Conservation (phyloP, 2,113 vertebrate genomes). For the Melanerpes formicivorus region DNA sequence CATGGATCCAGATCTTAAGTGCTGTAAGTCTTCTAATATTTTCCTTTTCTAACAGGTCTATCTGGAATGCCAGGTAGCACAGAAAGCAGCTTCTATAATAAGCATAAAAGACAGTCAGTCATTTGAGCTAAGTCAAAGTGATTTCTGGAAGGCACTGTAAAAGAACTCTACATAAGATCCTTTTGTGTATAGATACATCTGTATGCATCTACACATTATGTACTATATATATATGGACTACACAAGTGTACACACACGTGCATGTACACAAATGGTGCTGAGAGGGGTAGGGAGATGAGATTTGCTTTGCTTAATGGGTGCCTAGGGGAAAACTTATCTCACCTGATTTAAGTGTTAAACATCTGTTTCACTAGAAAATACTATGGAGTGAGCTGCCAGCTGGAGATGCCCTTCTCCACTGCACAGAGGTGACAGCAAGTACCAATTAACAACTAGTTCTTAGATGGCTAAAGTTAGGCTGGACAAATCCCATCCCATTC, state of each 20-base stretch:
- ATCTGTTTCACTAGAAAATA: not conserved
- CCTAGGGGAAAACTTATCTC: not conserved
- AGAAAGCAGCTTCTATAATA: not conserved
- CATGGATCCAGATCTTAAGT: not conserved
- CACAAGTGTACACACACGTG: not conserved
- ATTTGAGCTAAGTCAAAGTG: not conserved
- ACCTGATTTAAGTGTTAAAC: not conserved
- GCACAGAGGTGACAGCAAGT: not conserved
- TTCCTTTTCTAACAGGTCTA: not conserved
- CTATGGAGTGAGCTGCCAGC: not conserved
- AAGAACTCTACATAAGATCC: not conserved
- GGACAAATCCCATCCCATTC: not conserved
- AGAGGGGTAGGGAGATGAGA: not conserved
- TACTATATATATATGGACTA: not conserved
- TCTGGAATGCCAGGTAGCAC: not conserved
- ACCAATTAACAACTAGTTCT: not conserved
- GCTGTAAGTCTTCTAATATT: not conserved
- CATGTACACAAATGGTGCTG: not conserved
- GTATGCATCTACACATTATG: not conserved
- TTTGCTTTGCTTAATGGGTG: not conserved
- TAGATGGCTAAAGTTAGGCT: not conserved
- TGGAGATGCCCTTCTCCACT: not conserved
- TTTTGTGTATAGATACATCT: not conserved
- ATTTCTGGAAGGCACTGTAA: not conserved
- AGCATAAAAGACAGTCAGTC: not conserved